These are phyloP conservation scores for Aphidius gifuensis DNA, from an alignment of 1,140 invertebrate species.

Conservation along the genomic window DNA sequence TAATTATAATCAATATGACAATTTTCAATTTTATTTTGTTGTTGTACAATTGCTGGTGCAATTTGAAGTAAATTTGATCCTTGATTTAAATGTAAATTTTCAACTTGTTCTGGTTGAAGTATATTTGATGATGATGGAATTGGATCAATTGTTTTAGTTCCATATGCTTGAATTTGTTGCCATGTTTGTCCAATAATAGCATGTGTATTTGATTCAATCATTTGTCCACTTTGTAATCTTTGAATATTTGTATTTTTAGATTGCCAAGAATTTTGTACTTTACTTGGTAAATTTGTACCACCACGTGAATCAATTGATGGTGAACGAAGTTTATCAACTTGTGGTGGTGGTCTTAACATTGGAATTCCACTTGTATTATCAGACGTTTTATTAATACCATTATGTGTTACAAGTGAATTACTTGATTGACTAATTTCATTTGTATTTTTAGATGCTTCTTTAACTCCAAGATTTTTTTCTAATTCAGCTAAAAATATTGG, in stretches of 20 bases:
- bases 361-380: conserved; percentile 42
- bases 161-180: conserved; percentile 35
- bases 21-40: conserved; percentile 7
- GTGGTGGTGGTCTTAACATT: conserved; percentile 51
- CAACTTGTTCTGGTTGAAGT: not conserved
- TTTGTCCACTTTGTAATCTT: conserved; percentile 32
- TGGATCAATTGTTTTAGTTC: too few relatives aligned
- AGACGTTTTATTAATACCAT: too few relatives aligned
- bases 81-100: not conserved
- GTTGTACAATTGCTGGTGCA: not conserved
- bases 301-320: conserved; percentile 33
- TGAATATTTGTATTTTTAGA: conserved; percentile 42
- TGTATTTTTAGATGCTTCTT: conserved; percentile 56
- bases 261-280: conserved; percentile 47
- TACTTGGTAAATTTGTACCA: conserved; percentile 30
- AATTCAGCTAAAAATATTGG: conserved; percentile 60
- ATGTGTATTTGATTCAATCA: conserved; percentile 39
- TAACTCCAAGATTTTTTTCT: conserved; percentile 61
- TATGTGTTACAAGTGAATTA: too few relatives aligned
- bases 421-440: conserved; percentile 26
- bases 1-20: not conserved
- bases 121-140: not conserved
- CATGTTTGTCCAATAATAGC: conserved; percentile 45
- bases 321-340: conserved; percentile 42
- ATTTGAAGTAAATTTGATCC: conserved; percentile 4